Base-by-base conservation (phyloP, 2,888 invertebrate genomes). In the Drepanosiphum platanoidis region DNA sequence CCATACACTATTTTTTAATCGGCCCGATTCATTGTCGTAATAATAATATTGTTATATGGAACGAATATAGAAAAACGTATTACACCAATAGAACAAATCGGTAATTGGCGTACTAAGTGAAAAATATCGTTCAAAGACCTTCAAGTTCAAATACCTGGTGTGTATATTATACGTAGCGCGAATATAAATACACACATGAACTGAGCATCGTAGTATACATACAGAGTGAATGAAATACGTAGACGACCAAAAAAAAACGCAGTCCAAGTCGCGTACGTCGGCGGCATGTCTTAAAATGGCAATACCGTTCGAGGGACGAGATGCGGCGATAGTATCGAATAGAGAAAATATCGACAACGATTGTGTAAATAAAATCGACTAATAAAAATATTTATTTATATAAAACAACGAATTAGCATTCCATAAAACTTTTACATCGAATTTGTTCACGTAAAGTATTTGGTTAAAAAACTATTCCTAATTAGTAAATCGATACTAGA, bases 221-320 rank as follows among this genome's bases (percentile, higher is more conserved):
- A 82, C 81, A 72, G 71, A 72, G 61, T 22, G 71, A 82, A 32
- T 71, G 42, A 71, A 81, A 61, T 71, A 11, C 36, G 39, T 13
- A 58, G 70, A 70, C 70, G 68, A 30, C 75, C 32, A 27, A 84
- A 75, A 84, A n/a, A 74, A 75, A 75, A 84, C 66, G 7, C 75
- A 27, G 32, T 64, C 64, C 32, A 34, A n/a, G 74, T 46, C 74
- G 34, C 46, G 42, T 22, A 36, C 64, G 77, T 36, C 84, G 75
- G 77, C 77, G 68, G 46, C 70, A 84, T 84, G 84, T 84, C 84
- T 84, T 84, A 84, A 84, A 84, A 84, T 84, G 84, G 84, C 84
- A 84, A 84, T 84, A 58, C 64, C 66, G 36, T 83, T 66, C 46
- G 64, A 42, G n/a, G 32, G 71, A 27, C 82, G 68, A n/a, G n/a